Evolutionary conservation across 2,113 vertebrate species (phyloP).

Genomic region (Otolemur garnettii): DNA sequence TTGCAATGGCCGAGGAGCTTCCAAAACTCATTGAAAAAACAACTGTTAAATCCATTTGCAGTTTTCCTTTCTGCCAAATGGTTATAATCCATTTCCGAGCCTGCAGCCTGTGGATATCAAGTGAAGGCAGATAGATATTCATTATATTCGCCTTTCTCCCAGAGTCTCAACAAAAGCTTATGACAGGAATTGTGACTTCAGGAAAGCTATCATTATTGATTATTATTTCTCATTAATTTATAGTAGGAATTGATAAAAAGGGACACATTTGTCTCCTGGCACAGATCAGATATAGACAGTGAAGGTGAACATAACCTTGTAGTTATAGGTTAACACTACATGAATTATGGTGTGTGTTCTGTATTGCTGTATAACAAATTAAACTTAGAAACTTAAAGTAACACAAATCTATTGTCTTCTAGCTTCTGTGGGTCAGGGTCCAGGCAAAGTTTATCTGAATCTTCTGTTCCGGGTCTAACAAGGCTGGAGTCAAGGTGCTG

Average conservation of each 20-base stretch:
- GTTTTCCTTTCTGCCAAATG: slow-evolving; percentile 61
- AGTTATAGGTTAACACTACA: background rate
- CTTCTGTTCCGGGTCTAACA: background rate
- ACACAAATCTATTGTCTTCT: background rate
- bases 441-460: background rate
- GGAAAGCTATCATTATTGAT: slow-evolving; percentile 1
- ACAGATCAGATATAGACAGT: background rate
- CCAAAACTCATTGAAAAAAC: slow-evolving; percentile 21
- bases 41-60: slow-evolving; percentile 61
- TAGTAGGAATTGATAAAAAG: slow-evolving; percentile 37
- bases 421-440: background rate
- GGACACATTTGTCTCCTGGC: background rate
- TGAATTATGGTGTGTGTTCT: background rate
- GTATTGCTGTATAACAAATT: background rate
- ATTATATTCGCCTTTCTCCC: background rate
- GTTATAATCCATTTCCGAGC: background rate
- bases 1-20: background rate
- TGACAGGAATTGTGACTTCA: background rate
- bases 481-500: background rate
- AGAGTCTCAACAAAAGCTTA: background rate
- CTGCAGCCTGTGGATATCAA: background rate
- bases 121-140: slow-evolving; percentile 12
- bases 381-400: background rate
- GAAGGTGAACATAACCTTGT: background rate
- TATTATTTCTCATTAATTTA: slow-evolving; percentile 32